Percentiles rank a stretch among this genome's conserved stretches.
phyloP scores from a whole-genome alignment of 2,797 vertebrate genomes.

The Cryptoprocta ferox region DNA sequence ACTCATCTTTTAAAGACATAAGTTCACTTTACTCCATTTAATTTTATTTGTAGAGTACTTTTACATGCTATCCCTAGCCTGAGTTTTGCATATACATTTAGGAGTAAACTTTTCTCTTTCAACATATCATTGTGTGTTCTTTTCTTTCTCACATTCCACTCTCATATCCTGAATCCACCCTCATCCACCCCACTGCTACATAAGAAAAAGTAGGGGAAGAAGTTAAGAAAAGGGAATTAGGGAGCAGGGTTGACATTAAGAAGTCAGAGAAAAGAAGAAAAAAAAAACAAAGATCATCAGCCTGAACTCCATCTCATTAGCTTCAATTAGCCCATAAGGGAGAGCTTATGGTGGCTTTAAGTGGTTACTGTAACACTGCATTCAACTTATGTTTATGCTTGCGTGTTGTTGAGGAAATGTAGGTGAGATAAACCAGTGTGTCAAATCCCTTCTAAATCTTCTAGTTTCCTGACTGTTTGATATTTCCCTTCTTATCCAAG shows the following conservation, averaged over 20 bases:
- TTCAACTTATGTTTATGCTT: neutral
- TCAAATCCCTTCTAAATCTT: neutral
- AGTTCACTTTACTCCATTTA: neutral
- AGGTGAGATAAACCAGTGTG: neutral
- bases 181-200: neutral
- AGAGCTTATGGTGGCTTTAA: neutral
- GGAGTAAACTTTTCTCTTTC: slow-evolving; percentile 6
- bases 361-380: neutral
- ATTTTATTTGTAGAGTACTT: neutral
- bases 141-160: slow-evolving; percentile 20
- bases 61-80: neutral
- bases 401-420: neutral
- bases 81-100: neutral
- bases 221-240: neutral
- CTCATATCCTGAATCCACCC: neutral
- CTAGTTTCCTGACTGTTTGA: neutral
- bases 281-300: neutral
- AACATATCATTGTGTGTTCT: neutral
- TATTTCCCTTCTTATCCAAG: neutral
- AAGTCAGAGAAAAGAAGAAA: slow-evolving; percentile 12
- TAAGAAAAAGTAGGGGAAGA: neutral
- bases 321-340: neutral
- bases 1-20: neutral
- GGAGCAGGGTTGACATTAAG: neutral
- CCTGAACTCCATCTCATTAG: neutral